A percentile compares a stretch with the other conserved stretches of the same genome.
Evolutionary conservation across 2,888 invertebrate genomes (phyloP).

Genomic region (Molanna angustata): DNA sequence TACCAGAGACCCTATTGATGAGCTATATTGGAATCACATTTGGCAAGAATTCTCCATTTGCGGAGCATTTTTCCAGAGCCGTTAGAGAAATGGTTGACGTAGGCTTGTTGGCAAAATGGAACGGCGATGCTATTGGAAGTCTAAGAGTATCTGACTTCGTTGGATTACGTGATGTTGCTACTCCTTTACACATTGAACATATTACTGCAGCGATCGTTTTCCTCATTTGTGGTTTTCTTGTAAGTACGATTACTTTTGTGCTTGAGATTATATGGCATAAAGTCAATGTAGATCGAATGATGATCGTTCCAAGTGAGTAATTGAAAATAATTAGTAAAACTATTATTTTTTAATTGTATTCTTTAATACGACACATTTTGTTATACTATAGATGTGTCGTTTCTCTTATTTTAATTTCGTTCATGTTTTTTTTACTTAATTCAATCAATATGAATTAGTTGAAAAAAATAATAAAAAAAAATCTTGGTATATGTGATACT

Average conservation of each 20-base stretch:
- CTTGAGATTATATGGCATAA: background rate
- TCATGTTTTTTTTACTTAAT: no score
- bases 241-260: background rate
- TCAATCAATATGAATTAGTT: no score
- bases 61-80: background rate
- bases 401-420: no score
- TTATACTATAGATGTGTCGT: no score
- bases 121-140: background rate
- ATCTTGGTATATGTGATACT: no score
- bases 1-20: background rate
- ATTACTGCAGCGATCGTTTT: background rate
- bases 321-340: background rate
- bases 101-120: slow-evolving; percentile 1
- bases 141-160: background rate
- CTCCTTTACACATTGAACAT: slow-evolving; percentile 1
- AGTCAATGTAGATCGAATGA: no score
- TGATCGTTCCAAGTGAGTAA: no score
- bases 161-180: background rate
- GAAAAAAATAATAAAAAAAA: no score
- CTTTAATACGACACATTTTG: no score
- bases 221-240: background rate
- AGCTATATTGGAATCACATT: background rate
- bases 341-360: no score
- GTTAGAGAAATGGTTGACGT: background rate
- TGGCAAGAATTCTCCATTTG: slow-evolving; percentile 4